A percentile compares a stretch with the other conserved stretches of the same genome.
These are phyloP conservation scores for Epinephelus cyanopodus DNA, from an alignment of 2,113 vertebrate genomes.

Conservation along the genomic window DNA sequence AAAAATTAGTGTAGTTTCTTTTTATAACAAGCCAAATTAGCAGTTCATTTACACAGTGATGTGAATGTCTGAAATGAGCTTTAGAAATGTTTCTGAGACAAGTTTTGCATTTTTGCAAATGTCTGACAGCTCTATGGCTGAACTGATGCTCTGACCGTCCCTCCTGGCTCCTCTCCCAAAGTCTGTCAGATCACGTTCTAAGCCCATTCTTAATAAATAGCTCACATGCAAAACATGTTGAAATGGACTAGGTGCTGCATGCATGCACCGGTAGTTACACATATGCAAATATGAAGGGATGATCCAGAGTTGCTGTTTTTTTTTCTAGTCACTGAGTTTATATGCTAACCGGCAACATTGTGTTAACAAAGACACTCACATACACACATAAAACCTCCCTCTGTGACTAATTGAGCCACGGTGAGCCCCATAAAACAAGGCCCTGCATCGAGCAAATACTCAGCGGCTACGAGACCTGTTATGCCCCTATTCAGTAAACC, in stretches of 20 bases:
- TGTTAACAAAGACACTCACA: conserved; percentile 20
- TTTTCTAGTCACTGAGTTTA: not conserved
- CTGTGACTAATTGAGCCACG: conserved; percentile 25
- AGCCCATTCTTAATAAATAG: not conserved
- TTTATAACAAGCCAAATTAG: too few relatives aligned
- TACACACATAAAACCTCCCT: conserved; percentile 7
- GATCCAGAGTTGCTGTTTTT: not conserved
- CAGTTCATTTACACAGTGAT: too few relatives aligned
- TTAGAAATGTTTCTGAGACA: too few relatives aligned
- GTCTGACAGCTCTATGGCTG: not conserved
- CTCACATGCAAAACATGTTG: not conserved
- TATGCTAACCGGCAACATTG: not conserved
- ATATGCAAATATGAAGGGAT: conserved; percentile 9
- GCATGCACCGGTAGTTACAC: not conserved
- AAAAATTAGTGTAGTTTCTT: too few relatives aligned
- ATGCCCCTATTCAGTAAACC: not conserved
- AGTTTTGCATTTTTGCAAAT: not conserved
- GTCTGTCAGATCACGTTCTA: not conserved
- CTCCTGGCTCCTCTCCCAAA: not conserved
- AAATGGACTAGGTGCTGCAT: not conserved
- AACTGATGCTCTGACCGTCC: not conserved
- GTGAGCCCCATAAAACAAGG: conserved; percentile 28
- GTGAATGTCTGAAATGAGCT: too few relatives aligned
- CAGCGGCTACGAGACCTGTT: not conserved
- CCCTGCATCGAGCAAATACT: not conserved